Evolutionary conservation across 2,888 invertebrate genomes (phyloP), one percentile per base, ranked within the genome.

Genomic region (Eledona agricola): DNA sequence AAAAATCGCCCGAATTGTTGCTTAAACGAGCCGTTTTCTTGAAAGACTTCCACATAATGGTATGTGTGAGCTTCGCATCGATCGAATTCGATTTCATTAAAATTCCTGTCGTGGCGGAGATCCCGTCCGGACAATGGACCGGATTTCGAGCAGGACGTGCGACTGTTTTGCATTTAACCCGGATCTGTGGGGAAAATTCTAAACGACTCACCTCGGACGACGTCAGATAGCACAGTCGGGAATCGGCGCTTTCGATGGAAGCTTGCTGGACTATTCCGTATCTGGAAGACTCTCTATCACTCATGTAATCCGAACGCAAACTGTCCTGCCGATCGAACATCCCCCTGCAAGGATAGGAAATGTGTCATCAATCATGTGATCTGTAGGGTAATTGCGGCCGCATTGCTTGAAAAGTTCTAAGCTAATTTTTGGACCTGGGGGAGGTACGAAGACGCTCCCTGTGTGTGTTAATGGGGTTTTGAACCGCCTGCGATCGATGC

Each of bases 221-320:
- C 62, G 95, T 95, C 74, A 95, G 83, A 79, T 95, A 95, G 79
- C 94, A 94, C 67, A 94, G 86, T 68, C 93, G 83, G 61, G 94
- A 94, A 80, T 95, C 95, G 4, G 94, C 93, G 80, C 94, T 94
- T 76, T 95, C 94, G 59, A 95, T 87, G 38, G 94, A 94, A 29
- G 93, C 93, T 77, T 95, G 95, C 77, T 94, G 93, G 66, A 93
- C 91, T 74, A 94, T 92, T 63, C 92, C 92, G 72, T 90, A 90
- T 65, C 90, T 86, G 51, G 85, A 80, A 9, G 90, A 86, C 71
- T 93, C 93, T 58, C 93, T 85, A 77, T 93, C 94, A 72, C 93
- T 93, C 78, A 92, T 85, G 79, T 93, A 94, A 74, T 93, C 93
- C 1, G 92, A 92, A 37, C 93, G 84, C 57, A 93, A 82, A 74